Percentiles rank a stretch among this genome's conserved stretches.
These are phyloP conservation scores for Conger conger DNA, from an alignment of 2,113 vertebrate genomes.

Conservation along the genomic window DNA sequence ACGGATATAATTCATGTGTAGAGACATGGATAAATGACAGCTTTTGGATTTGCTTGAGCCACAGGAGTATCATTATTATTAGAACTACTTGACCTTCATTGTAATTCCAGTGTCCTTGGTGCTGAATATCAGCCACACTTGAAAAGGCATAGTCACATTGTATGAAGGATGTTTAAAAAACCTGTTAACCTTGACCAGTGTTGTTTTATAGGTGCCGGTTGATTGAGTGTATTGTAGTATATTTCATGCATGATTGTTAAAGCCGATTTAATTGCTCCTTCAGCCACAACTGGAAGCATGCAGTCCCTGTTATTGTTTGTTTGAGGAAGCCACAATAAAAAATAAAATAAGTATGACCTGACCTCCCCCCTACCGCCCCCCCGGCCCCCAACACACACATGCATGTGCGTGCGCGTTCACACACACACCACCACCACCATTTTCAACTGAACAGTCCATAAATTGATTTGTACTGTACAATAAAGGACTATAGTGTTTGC, in stretches of 20 bases:
- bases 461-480: constrained; percentile 28
- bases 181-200: neutral
- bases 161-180: neutral
- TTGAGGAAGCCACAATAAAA: constrained; percentile 10
- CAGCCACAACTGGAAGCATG: no score
- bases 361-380: no score
- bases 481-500: constrained; percentile 17
- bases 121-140: neutral
- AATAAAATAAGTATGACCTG: neutral
- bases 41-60: neutral
- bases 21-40: no score
- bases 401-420: no score
- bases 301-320: neutral
- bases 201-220: neutral
- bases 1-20: no score
- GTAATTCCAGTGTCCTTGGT: neutral
- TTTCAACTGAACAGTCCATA: constrained; percentile 2
- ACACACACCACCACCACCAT: neutral
- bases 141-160: constrained; percentile 1
- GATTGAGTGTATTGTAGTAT: neutral
- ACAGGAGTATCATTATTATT: neutral
- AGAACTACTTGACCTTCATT: neutral
- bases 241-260: neutral
- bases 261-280: constrained; percentile 15
- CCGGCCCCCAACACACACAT: no score